Base-by-base conservation (phyloP, 2,113 vertebrate species). In the Amia ocellicauda region DNA sequence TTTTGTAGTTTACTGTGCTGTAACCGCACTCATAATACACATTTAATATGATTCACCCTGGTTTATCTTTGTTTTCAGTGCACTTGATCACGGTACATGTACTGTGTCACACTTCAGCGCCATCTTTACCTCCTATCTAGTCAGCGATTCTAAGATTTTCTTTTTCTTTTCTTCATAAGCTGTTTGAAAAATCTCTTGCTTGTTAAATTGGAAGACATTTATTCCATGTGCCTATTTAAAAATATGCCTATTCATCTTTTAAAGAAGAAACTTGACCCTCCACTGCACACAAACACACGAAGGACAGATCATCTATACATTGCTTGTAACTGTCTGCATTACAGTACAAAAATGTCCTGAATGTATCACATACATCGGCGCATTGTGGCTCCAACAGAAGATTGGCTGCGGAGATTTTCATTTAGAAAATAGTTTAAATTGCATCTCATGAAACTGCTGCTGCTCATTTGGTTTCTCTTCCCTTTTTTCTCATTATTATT, bases 1-100 rank as follows among this genome's bases (percentile, higher is more conserved):
- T 24, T 28, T 41, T 17, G 1, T 20, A 7, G 17, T 54, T 42
- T 29, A 66, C 52, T 65, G 61, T 69, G 56, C 64, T 26, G 62
- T 29, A 73, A 53, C 57, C 23, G 58, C 23, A 56, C 70, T 51
- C 58, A 75, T 72, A 83, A 85, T 82, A 81, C 78, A 73, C 55
- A 60, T 76, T 83, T 87, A 87, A 89, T 86, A 82, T 88, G 87
- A 88, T 87, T 88, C 80, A 72, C 72, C 64, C 69, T 77, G 79
- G 82, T 82, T 82, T 85, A 83, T 83, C 78, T 79, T 76, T 69
- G 74, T 73, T 85, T 45, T 67, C 59, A 64, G 55, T 82, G 72
- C 63, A 80, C 79, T 75, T 86, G 86, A 89, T 89, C 88, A 87
- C 81, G 70, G 79, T 74, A 75, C 79, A 78, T 74, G 69, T 53